These are phyloP conservation scores for Xestia xanthographa DNA, from an alignment of 2,888 invertebrate species.

Conservation along the genomic window DNA sequence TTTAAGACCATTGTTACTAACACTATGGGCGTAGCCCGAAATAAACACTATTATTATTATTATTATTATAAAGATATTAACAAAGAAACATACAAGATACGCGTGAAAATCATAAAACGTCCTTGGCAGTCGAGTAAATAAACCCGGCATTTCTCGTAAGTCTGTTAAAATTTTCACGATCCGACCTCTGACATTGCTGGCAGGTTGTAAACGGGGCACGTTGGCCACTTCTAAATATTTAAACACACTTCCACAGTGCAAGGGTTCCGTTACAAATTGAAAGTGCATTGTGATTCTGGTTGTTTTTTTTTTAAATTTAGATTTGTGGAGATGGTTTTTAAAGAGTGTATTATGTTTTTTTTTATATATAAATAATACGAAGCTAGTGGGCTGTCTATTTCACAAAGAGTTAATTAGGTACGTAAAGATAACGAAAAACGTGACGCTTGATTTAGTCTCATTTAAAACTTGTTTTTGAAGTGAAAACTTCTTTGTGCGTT, in stretches of 20 bases:
- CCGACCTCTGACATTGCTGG: conserved; percentile 13
- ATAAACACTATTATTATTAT: too few relatives aligned
- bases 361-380: not conserved
- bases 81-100: too few relatives aligned
- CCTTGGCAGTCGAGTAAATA: not conserved
- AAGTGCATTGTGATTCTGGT: conserved; percentile 47
- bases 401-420: not conserved
- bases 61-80: too few relatives aligned
- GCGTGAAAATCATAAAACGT: too few relatives aligned
- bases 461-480: not conserved
- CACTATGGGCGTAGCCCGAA: too few relatives aligned
- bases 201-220: conserved; percentile 27
- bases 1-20: too few relatives aligned
- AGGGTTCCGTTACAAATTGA: conserved; percentile 41
- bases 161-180: conserved; percentile 50
- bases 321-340: conserved; percentile 7
- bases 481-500: too few relatives aligned
- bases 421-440: not conserved
- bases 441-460: not conserved
- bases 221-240: conserved; percentile 52
- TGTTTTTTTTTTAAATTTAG: conserved; percentile 21
- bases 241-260: conserved; percentile 16
- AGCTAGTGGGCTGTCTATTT: not conserved
- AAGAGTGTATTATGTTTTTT: not conserved
- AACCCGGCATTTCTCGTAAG: conserved; percentile 18